Percentiles rank a stretch among this genome's conserved stretches.
Conservation (phyloP, 1,140 invertebrate genomes). For the Triops cancriformis region DNA sequence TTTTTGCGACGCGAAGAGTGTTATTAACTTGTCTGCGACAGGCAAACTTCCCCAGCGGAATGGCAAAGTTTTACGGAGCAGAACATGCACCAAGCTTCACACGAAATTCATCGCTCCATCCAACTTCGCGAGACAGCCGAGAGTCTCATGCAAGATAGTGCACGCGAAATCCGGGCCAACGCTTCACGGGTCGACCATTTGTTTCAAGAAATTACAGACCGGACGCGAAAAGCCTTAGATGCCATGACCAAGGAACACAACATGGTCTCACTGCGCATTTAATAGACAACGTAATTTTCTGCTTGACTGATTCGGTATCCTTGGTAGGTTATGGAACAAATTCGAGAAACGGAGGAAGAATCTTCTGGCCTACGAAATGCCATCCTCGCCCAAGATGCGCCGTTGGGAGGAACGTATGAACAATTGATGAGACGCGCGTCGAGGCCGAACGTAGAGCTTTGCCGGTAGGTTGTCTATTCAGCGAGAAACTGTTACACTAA, state of each 20-base stretch:
- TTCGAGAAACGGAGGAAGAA: slow-evolving; percentile 24
- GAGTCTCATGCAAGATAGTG: slow-evolving; percentile 26
- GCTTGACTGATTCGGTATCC: background rate
- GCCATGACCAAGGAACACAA: slow-evolving; percentile 24
- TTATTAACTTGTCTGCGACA: slow-evolving; percentile 19
- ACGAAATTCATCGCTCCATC: slow-evolving; percentile 25
- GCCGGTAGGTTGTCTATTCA: slow-evolving; percentile 1
- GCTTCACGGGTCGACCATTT: slow-evolving; percentile 25
- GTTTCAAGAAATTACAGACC: slow-evolving; percentile 24
- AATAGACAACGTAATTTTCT: background rate
- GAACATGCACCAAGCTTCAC: slow-evolving; percentile 23
- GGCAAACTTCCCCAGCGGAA: slow-evolving; percentile 23
- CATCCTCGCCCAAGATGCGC: slow-evolving; percentile 23
- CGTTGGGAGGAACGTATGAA: slow-evolving; percentile 20
- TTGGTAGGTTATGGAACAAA: slow-evolving; percentile 18
- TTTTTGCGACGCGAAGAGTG: background rate
- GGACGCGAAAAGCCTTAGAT: slow-evolving; percentile 23
- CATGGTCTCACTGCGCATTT: slow-evolving; percentile 8
- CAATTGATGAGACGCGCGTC: slow-evolving; percentile 20
- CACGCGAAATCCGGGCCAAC: slow-evolving; percentile 22
- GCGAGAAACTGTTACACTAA: background rate
- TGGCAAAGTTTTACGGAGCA: slow-evolving; percentile 25
- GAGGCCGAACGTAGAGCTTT: slow-evolving; percentile 24
- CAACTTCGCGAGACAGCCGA: slow-evolving; percentile 21
- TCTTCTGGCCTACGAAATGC: slow-evolving; percentile 18